Evolutionary conservation across 2,888 invertebrate species (phyloP).

Genomic region (Cosmia trapezina): DNA sequence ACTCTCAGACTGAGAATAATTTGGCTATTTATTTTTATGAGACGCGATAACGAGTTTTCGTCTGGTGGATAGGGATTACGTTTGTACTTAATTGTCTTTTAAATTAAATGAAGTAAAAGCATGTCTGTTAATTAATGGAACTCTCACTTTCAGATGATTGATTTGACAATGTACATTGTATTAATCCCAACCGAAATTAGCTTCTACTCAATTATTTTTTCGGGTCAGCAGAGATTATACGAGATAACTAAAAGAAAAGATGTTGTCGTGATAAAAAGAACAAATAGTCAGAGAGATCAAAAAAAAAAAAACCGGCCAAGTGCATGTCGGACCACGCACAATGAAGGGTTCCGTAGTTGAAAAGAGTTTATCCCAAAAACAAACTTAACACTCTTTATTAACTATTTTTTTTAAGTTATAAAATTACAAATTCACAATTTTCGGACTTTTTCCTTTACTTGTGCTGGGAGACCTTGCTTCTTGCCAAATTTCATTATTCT

Average conservation of each 20-base stretch:
- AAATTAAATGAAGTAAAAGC: not conserved
- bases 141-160: not conserved
- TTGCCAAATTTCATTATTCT: too few species aligned
- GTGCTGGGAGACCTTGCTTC: too few species aligned
- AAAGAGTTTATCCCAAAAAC: too few species aligned
- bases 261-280: not conserved
- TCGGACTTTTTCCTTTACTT: too few species aligned
- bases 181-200: too few species aligned
- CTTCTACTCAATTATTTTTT: not conserved
- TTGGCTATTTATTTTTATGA: constrained; percentile 11
- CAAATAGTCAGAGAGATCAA: too few species aligned
- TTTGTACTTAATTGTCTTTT: constrained; percentile 21
- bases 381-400: too few species aligned
- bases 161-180: not conserved
- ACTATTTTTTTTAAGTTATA: too few species aligned
- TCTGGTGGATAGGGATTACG: not conserved
- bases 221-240: not conserved
- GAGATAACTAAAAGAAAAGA: not conserved
- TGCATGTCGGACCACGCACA: too few species aligned
- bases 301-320: too few species aligned
- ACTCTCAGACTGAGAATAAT: constrained; percentile 8
- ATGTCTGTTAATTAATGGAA: not conserved
- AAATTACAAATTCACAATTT: too few species aligned
- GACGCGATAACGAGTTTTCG: not conserved
- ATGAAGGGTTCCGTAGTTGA: too few species aligned